Percentiles rank a stretch among this genome's conserved stretches.
Conservation (phyloP, 1,140 invertebrate species). For the Caerostris extrusa region DNA sequence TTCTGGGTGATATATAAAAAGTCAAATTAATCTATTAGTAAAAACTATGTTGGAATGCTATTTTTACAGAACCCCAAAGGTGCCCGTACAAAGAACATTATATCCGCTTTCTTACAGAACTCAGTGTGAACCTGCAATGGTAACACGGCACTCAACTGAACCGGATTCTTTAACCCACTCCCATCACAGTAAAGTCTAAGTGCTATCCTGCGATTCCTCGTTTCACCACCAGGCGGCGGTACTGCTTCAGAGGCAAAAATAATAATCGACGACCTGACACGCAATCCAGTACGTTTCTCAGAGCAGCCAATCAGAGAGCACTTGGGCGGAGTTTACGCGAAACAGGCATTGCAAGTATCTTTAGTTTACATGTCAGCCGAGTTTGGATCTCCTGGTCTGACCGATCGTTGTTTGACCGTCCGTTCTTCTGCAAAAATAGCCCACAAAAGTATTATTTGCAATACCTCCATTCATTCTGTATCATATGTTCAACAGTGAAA, state of each 20-base stretch:
- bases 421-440: constrained; percentile 7
- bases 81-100: too few relatives aligned
- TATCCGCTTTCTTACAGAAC: too few relatives aligned
- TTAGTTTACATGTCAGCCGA: constrained; percentile 75
- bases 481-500: neutral
- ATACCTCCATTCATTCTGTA: neutral
- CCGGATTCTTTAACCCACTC: neutral
- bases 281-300: constrained; percentile 60
- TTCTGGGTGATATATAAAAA: too few relatives aligned
- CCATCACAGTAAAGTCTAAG: neutral
- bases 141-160: neutral
- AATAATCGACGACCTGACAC: constrained; percentile 49
- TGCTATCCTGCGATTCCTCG: neutral
- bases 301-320: constrained; percentile 55
- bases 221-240: constrained; percentile 54
- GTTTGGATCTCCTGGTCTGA: constrained; percentile 28
- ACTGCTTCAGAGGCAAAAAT: constrained; percentile 44
- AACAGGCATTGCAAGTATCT: constrained; percentile 65
- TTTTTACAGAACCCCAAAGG: too few relatives aligned
- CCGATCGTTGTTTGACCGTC: constrained; percentile 64
- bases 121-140: too few relatives aligned
- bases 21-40: too few relatives aligned
- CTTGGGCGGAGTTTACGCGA: constrained; percentile 57
- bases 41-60: too few relatives aligned
- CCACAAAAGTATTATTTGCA: neutral